These are phyloP conservation scores for Teleopsis dalmanni DNA, from an alignment of 1,140 invertebrate genomes.

Conservation along the genomic window DNA sequence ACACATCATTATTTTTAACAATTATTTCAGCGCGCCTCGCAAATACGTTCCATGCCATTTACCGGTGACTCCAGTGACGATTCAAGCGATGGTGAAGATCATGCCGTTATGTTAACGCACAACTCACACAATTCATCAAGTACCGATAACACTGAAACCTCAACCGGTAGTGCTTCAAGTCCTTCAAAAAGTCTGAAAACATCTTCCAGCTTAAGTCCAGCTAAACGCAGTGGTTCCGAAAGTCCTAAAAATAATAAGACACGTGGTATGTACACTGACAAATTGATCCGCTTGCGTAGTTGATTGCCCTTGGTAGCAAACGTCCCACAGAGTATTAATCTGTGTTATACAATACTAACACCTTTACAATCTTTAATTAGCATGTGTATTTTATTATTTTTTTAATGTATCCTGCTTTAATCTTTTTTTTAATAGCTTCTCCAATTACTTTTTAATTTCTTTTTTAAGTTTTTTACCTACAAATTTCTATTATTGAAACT, in stretches of 20 bases:
- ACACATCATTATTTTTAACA: neutral
- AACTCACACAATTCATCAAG: conserved; percentile 45
- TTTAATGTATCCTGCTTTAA: neutral
- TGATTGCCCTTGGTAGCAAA: conserved; percentile 12
- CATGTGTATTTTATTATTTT: neutral
- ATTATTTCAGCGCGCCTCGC: conserved; percentile 70
- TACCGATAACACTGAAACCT: conserved; percentile 49
- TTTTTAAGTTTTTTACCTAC: neutral
- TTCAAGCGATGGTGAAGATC: conserved; percentile 83
- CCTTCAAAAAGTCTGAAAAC: conserved; percentile 80
- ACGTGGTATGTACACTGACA: conserved; percentile 28
- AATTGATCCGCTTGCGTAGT: conserved; percentile 11
- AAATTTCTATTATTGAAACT: no score
- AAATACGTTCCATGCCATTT: conserved; percentile 92
- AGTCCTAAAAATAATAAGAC: conserved; percentile 45
- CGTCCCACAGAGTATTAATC: no score
- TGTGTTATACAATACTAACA: neutral
- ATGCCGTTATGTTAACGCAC: conserved; percentile 44
- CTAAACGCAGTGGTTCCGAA: conserved; percentile 75
- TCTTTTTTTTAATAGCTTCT: neutral
- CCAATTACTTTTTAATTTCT: neutral
- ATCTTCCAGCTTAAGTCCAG: conserved; percentile 72
- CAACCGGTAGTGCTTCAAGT: conserved; percentile 59
- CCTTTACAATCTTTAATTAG: neutral
- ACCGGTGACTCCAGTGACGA: conserved; percentile 92